Conservation (phyloP, 2,797 vertebrate species). For the Diplodus puntazzo region DNA sequence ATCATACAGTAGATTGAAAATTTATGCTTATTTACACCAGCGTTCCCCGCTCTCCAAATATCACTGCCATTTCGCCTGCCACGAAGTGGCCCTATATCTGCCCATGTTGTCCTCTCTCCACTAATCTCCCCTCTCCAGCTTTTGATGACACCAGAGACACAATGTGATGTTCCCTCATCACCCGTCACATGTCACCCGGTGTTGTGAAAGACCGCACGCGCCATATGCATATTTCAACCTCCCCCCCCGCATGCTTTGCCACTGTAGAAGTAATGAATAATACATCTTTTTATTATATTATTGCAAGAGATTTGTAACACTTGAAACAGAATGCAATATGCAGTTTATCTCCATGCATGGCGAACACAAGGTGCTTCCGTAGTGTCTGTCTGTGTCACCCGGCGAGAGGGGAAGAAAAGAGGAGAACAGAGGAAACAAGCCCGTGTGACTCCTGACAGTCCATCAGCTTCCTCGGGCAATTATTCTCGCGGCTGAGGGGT, state of each 20-base stretch:
- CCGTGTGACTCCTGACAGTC: constrained; percentile 76
- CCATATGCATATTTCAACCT: constrained; percentile 73
- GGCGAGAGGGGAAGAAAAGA: constrained; percentile 57
- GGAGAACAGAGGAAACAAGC: constrained; percentile 76
- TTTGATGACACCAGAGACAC: constrained; percentile 66
- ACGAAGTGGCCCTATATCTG: constrained; percentile 63
- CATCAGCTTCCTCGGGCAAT: constrained; percentile 74
- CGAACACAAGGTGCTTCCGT: constrained; percentile 73
- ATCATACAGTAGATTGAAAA: constrained; percentile 81
- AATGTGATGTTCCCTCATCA: constrained; percentile 65
- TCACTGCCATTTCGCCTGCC: constrained; percentile 58
- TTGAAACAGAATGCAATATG: constrained; percentile 85
- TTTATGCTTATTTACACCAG: constrained; percentile 80
- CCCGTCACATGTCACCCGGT: constrained; percentile 50
- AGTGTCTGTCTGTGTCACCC: constrained; percentile 73
- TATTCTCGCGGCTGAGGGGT: constrained; percentile 67
- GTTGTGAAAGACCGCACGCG: constrained; percentile 60
- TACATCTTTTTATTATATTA: constrained; percentile 84
- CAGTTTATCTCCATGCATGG: constrained; percentile 76
- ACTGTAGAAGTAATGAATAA: constrained; percentile 79
- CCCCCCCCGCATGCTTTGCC: neutral
- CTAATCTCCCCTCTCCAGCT: constrained; percentile 60
- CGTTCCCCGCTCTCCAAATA: constrained; percentile 63
- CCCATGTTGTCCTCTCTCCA: constrained; percentile 55
- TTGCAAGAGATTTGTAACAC: constrained; percentile 84